Base-by-base conservation (phyloP, 2,797 vertebrate species). In the Ficedula albicollis region DNA sequence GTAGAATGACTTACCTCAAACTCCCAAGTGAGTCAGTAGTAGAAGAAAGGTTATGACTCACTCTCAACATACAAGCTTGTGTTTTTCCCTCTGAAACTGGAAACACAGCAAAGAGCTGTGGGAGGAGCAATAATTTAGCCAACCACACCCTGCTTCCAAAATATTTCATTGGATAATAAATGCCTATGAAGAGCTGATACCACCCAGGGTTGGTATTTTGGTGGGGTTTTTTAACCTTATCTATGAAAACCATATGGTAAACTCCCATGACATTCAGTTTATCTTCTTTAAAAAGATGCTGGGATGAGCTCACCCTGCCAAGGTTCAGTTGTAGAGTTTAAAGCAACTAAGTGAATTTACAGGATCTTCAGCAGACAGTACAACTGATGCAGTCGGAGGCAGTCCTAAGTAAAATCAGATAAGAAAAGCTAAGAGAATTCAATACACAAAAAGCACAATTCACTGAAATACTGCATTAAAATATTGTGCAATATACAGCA, bases 1-100 rank as follows among this genome's bases (percentile, higher is more conserved):
- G 92, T 94, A 93, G 76, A 87, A 78, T 22, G 62, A 93, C 93
- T 96, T 95, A 96, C 95, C 95, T 96, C 94, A 92, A 91, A 91
- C 60, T 90, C 79, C 49, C 62, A 89, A 89, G 69, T 95, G 92
- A 94, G 92, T 96, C 93, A 96, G 87, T 55, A 84, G 84, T 62
- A 95, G 87, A 73, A 87, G 74, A 90, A 70, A 54, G 20, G 18
- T 89, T 90, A 89, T 93, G 95, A 96, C 92, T 96, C 93, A 96
- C 49, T 60, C 60, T 55, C 76, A 76, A 76, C 11, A 5, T 78
- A 64, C 86, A 93, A 91, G 79, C 63, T 85, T 91, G 25, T 96
- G 49, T 91, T 96, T 95, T 96, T 89, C 89, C 15, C 23, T 96
- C 56, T 91, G 91, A 83, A 92, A 86, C 73, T 93, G 90, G 87